Evolutionary conservation across 2,113 vertebrate genomes (phyloP).

Genomic region (Labeo catla): DNA sequence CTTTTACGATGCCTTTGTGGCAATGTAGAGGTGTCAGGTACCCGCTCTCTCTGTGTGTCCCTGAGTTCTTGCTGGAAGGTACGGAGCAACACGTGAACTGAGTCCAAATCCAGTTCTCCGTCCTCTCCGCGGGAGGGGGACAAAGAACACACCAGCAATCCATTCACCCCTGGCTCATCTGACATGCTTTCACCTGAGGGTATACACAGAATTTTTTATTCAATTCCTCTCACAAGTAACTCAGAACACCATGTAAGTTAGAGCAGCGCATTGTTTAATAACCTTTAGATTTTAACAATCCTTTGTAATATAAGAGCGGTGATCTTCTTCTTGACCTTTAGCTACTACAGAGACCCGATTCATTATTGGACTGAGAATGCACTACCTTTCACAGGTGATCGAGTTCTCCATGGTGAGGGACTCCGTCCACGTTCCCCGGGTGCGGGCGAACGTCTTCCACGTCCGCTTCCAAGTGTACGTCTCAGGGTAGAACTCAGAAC

Average conservation of each 20-base stretch:
- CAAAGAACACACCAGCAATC: slow-evolving; percentile 20
- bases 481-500: slow-evolving; percentile 72
- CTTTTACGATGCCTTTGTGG: background rate
- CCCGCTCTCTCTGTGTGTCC: slow-evolving; percentile 77
- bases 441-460: slow-evolving; percentile 45
- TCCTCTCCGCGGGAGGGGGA: slow-evolving; percentile 54
- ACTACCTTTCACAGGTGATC: slow-evolving; percentile 74
- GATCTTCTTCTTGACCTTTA: slow-evolving; percentile 4
- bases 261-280: slow-evolving; percentile 13
- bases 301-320: slow-evolving; percentile 11
- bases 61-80: slow-evolving; percentile 74
- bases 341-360: background rate
- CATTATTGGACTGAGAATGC: background rate
- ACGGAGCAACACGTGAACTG: slow-evolving; percentile 64
- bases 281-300: background rate
- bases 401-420: slow-evolving; percentile 63
- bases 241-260: background rate
- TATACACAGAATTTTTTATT: slow-evolving; percentile 2
- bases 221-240: background rate
- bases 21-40: slow-evolving; percentile 53
- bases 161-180: slow-evolving; percentile 48
- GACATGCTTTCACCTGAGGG: slow-evolving; percentile 54
- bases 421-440: slow-evolving; percentile 47
- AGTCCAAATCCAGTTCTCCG: slow-evolving; percentile 70
- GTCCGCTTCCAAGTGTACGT: slow-evolving; percentile 67